Conservation (phyloP, 1,140 invertebrate species). For the Dysdera silvatica region DNA sequence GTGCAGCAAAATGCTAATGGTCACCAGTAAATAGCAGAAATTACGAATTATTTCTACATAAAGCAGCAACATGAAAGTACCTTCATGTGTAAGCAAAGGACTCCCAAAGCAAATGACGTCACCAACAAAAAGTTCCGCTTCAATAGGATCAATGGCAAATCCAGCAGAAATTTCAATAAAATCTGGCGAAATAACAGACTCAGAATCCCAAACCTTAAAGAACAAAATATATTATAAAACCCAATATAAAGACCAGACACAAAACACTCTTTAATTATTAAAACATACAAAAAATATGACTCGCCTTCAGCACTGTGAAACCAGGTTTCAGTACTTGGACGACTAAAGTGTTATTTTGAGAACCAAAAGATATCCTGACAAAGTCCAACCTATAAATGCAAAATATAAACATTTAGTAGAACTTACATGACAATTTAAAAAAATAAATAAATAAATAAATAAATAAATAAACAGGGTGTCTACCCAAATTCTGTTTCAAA, state of each 20-base stretch:
- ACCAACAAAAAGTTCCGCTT: slow-evolving; percentile 37
- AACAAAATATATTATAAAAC: background rate
- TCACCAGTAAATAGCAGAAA: background rate
- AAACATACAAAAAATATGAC: background rate
- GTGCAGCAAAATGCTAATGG: background rate
- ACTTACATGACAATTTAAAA: too few relatives aligned
- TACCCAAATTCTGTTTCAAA: too few relatives aligned
- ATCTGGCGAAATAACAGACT: slow-evolving; percentile 41
- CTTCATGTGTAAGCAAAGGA: slow-evolving; percentile 39
- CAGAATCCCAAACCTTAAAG: slow-evolving; percentile 43
- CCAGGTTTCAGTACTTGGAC: slow-evolving; percentile 43
- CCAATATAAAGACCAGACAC: background rate
- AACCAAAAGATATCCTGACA: slow-evolving; percentile 15
- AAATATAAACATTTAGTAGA: background rate
- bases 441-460: too few relatives aligned
- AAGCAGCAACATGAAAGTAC: slow-evolving; percentile 32
- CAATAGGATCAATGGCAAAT: slow-evolving; percentile 40
- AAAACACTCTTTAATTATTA: background rate
- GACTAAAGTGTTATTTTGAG: slow-evolving; percentile 43
- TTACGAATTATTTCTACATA: background rate
- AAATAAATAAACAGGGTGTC: too few relatives aligned
- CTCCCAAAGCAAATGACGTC: slow-evolving; percentile 42
- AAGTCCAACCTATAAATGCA: slow-evolving; percentile 9
- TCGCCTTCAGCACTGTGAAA: slow-evolving; percentile 45
- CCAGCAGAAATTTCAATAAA: slow-evolving; percentile 44